A percentile compares a stretch with the other conserved stretches of the same genome.
phyloP scores from a whole-genome alignment of 2,113 vertebrate genomes.

The Ovibos moschatus region DNA sequence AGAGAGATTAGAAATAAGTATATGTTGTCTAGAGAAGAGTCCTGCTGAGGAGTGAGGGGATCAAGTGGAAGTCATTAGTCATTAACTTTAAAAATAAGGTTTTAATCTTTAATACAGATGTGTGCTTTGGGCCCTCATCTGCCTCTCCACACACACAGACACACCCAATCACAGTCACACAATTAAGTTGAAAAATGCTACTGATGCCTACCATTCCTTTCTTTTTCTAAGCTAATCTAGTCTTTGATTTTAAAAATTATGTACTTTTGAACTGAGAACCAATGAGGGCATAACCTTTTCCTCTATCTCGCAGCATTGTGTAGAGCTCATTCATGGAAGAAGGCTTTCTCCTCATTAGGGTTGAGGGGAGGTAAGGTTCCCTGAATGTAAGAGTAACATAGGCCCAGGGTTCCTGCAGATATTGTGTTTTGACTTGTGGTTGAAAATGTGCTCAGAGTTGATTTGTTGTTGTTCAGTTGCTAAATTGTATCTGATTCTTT shows the following conservation, averaged over 20 bases:
- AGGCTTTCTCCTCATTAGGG: neutral
- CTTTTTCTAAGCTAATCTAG: neutral
- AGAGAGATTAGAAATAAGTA: slow-evolving; percentile 25
- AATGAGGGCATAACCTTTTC: neutral
- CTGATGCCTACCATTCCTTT: neutral
- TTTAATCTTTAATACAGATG: neutral
- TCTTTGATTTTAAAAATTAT: neutral
- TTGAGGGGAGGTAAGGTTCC: neutral
- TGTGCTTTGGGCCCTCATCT: neutral
- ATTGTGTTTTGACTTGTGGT: neutral
- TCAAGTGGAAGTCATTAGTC: neutral
- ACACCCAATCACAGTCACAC: neutral
- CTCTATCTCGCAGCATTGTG: neutral
- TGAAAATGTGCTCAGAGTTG: neutral
- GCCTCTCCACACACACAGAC: neutral
- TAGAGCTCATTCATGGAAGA: neutral
- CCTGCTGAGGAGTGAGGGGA: neutral
- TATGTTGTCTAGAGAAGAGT: neutral
- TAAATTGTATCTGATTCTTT: neutral
- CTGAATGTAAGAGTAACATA: accelerated
- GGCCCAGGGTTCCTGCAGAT: neutral
- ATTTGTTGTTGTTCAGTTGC: neutral
- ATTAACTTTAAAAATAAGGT: neutral
- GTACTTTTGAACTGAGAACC: neutral
- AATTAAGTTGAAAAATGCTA: neutral